These are phyloP conservation scores for Lepidurus packardi DNA, from an alignment of 1,140 invertebrate genomes.

Conservation along the genomic window DNA sequence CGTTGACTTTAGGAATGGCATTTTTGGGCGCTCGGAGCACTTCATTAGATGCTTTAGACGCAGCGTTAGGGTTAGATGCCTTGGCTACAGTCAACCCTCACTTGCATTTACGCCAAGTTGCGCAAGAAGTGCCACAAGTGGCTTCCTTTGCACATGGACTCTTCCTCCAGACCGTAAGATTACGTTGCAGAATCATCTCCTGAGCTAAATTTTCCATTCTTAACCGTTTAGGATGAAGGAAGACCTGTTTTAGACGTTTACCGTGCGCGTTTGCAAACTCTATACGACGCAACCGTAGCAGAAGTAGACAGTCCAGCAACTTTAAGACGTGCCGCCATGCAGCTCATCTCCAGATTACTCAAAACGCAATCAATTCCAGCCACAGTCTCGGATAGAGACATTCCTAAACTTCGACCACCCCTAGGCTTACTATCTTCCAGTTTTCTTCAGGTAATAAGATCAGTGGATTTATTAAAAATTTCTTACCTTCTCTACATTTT, in stretches of 20 bases:
- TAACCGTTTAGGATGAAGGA: neutral
- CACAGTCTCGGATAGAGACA: conserved; percentile 15
- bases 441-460: conserved; percentile 24
- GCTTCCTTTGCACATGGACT: conserved; percentile 17
- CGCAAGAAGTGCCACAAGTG: conserved; percentile 6
- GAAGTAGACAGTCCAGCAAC: neutral
- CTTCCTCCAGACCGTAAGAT: conserved; percentile 12
- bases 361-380: neutral
- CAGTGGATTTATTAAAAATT: neutral
- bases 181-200: neutral
- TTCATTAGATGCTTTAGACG: conserved; percentile 29
- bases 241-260: conserved; percentile 26
- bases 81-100: conserved; percentile 30
- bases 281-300: conserved; percentile 27
- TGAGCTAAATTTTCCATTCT: neutral
- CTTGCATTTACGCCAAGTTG: conserved; percentile 29
- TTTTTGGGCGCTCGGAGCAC: conserved; percentile 30
- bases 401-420: conserved; percentile 19
- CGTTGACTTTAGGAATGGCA: neutral
- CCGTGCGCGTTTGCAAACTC: conserved; percentile 25
- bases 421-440: conserved; percentile 29
- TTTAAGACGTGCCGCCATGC: neutral
- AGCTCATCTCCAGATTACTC: neutral
- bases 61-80: conserved; percentile 25
- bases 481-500: neutral